These are phyloP conservation scores for Aramus guarauna DNA, from an alignment of 2,113 vertebrate genomes.

Conservation along the genomic window DNA sequence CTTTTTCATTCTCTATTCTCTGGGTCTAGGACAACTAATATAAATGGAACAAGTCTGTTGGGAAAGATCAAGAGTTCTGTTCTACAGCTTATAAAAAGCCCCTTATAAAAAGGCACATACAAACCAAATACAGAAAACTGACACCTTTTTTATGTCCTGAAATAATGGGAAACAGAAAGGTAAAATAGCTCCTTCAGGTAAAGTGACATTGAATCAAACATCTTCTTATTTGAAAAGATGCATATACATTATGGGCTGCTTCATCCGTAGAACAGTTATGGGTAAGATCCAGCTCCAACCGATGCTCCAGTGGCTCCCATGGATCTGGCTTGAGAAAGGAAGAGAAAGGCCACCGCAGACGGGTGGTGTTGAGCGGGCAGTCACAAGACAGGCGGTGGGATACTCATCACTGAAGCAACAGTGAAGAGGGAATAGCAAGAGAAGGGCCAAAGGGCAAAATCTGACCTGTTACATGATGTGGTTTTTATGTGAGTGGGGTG, in stretches of 20 bases:
- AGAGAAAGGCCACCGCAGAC: not conserved
- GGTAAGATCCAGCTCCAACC: not conserved
- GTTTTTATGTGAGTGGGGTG: not conserved
- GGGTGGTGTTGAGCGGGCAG: not conserved
- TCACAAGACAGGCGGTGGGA: not conserved
- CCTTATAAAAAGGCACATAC: not conserved
- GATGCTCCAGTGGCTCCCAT: not conserved
- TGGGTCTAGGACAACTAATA: not conserved
- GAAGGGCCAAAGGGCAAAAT: not conserved
- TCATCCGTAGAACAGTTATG: not conserved
- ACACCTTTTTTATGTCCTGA: not conserved
- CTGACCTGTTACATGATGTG: not conserved
- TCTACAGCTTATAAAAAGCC: not conserved
- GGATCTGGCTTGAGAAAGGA: not conserved
- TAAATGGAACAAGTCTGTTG: not conserved
- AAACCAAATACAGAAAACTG: not conserved
- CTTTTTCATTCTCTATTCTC: not conserved
- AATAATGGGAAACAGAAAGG: not conserved
- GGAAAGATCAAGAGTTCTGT: not conserved
- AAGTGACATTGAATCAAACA: not conserved
- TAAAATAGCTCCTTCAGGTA: not conserved
- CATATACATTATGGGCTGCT: not conserved
- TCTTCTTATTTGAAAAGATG: not conserved
- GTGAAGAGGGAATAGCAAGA: not conserved
- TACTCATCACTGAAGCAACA: not conserved